Evolutionary conservation across 35 echinoderm and acorn worm species (phyloP).

Genomic region (Ophioderma brevispina): DNA sequence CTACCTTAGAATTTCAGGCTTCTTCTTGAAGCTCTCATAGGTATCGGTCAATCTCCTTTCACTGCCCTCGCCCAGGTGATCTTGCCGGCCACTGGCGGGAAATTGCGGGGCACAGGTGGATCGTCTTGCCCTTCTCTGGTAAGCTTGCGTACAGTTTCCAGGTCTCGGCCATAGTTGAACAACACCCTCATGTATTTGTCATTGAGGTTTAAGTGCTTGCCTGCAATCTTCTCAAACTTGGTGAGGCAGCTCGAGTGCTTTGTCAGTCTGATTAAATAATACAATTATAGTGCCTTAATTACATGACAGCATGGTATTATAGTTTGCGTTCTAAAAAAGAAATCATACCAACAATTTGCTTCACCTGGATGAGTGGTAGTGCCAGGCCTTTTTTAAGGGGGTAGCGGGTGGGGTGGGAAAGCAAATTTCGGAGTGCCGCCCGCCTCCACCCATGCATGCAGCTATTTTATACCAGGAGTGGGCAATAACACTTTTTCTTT

Average conservation of each 20-base stretch:
- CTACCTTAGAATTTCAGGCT: constrained; percentile 90
- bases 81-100: constrained; percentile 95
- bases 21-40: constrained; percentile 99
- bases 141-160: constrained; percentile 94
- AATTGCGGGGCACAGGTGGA: constrained; percentile 77
- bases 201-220: constrained; percentile 79
- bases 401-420: too few relatives aligned
- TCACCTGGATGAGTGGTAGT: too few relatives aligned
- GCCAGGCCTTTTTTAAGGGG: too few relatives aligned
- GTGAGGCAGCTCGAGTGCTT: constrained; percentile 85
- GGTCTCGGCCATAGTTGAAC: constrained; percentile 84
- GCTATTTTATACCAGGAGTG: too few relatives aligned
- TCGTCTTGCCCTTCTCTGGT: constrained; percentile 97
- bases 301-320: too few relatives aligned
- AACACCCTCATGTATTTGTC: constrained; percentile 98
- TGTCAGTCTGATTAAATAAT: constrained; percentile 76
- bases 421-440: too few relatives aligned
- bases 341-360: too few relatives aligned
- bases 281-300: too few relatives aligned
- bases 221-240: constrained; percentile 95
- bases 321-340: too few relatives aligned
- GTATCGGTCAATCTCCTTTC: constrained; percentile 86
- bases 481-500: too few relatives aligned
- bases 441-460: too few relatives aligned
- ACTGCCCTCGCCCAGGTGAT: constrained; percentile 95